Conservation (phyloP, 2,797 vertebrate species). For the Darevskia mixta region DNA sequence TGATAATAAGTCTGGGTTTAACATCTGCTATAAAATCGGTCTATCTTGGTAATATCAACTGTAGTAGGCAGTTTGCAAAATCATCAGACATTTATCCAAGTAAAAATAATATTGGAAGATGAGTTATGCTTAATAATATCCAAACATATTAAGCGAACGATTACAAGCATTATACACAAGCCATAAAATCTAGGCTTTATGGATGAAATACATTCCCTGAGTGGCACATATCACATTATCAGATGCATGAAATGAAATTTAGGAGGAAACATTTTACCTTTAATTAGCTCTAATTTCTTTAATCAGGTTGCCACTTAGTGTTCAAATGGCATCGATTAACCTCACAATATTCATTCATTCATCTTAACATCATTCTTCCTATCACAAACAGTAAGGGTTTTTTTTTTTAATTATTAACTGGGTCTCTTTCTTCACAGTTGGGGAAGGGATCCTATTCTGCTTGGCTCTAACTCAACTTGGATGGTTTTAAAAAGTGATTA, state of each 20-base stretch:
- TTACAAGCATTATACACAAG: constrained; percentile 66
- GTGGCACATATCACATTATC: constrained; percentile 71
- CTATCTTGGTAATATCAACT: constrained; percentile 1
- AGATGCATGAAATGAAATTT: constrained; percentile 72
- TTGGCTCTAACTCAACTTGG: background rate
- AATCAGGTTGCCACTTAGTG: constrained; percentile 72
- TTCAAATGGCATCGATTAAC: constrained; percentile 69
- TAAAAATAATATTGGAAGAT: constrained; percentile 67
- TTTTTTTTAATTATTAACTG: constrained; percentile 18
- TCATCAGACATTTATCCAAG: constrained; percentile 63
- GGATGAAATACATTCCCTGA: constrained; percentile 68
- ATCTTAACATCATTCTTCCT: constrained; percentile 49
- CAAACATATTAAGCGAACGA: constrained; percentile 70
- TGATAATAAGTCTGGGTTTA: constrained; percentile 4
- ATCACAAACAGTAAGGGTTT: constrained; percentile 33
- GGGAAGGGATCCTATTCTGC: background rate
- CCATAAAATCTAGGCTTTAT: constrained; percentile 70
- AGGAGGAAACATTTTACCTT: constrained; percentile 76
- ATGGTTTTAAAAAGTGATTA: background rate
- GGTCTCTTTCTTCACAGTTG: constrained; percentile 9
- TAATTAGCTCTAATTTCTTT: constrained; percentile 78
- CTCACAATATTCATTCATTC: constrained; percentile 57
- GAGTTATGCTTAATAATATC: constrained; percentile 65
- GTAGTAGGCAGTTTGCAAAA: constrained; percentile 61
- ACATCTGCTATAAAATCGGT: constrained; percentile 21